A percentile compares a stretch with the other conserved stretches of the same genome.
phyloP scores from a whole-genome alignment of 2,113 vertebrate species.

The Stegastes partitus region DNA sequence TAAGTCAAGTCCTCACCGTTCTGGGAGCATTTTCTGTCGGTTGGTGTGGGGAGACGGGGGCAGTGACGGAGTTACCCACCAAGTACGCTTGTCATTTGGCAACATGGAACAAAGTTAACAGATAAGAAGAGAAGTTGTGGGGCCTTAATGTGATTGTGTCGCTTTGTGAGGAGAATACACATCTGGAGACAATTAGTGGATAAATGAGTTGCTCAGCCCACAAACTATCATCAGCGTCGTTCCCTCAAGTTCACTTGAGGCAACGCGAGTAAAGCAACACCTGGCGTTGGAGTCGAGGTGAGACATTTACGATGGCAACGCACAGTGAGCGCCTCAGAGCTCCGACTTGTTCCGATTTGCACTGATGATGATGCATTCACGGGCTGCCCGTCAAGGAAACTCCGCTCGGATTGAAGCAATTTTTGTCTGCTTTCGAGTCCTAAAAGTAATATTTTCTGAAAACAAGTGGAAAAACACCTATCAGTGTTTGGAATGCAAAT shows the following conservation, averaged over 20 bases:
- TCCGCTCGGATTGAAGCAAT: slow-evolving; percentile 25
- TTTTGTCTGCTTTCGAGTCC: slow-evolving; percentile 4
- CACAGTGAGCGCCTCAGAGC: slow-evolving; percentile 16
- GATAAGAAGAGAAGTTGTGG: slow-evolving; percentile 36
- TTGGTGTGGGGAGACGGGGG: slow-evolving; percentile 21
- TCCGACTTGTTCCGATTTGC: slow-evolving; percentile 28
- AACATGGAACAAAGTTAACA: slow-evolving; percentile 52
- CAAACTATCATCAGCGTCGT: slow-evolving; percentile 22
- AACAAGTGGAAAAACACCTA: slow-evolving; percentile 4
- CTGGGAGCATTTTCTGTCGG: slow-evolving; percentile 9
- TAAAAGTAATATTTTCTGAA: slow-evolving; percentile 31
- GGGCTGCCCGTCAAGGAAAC: slow-evolving; percentile 29
- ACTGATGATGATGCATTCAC: slow-evolving; percentile 52
- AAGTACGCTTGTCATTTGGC: slow-evolving; percentile 71
- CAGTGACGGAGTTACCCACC: slow-evolving; percentile 52
- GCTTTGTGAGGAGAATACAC: slow-evolving; percentile 33
- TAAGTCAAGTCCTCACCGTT: slow-evolving; percentile 17
- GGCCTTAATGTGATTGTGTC: slow-evolving; percentile 44
- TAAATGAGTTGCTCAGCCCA: slow-evolving; percentile 24
- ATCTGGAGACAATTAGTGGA: slow-evolving; percentile 69
- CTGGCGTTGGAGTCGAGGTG: slow-evolving; percentile 27
- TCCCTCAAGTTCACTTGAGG: slow-evolving; percentile 27
- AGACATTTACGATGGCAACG: slow-evolving; percentile 28
- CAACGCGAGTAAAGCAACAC: slow-evolving; percentile 17
- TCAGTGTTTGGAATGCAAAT: slow-evolving; percentile 17